A percentile compares a stretch with the other conserved stretches of the same genome.
Evolutionary conservation across 2,113 vertebrate species (phyloP).

Genomic region (Oncorhynchus mykiss): DNA sequence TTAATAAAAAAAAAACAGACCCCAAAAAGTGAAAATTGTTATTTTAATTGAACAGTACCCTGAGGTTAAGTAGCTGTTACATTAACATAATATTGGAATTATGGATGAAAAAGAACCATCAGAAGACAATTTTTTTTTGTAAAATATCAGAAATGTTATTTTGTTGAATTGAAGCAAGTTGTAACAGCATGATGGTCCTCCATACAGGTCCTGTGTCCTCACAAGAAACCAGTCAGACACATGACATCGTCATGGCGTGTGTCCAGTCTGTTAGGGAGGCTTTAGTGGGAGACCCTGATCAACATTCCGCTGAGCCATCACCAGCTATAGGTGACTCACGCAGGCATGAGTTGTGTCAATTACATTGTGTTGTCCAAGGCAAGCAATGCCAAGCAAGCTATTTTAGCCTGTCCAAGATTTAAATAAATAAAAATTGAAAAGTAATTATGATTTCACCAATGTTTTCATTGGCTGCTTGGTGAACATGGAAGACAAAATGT

Average conservation of each 20-base stretch:
- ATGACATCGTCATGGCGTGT: conserved; percentile 24
- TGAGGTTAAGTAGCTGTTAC: conserved; percentile 62
- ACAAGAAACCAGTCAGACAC: conserved; percentile 54
- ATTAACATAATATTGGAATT: conserved; percentile 46
- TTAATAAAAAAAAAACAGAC: conserved; percentile 37
- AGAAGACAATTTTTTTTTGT: conserved; percentile 34
- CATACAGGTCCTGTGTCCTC: conserved; percentile 46
- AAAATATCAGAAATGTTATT: conserved; percentile 18
- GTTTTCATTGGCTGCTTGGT: conserved; percentile 5
- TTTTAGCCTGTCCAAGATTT: conserved; percentile 1
- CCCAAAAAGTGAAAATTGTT: conserved; percentile 47
- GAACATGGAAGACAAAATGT: conserved; percentile 12
- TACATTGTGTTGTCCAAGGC: conserved; percentile 22
- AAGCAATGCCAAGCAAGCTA: conserved; percentile 22
- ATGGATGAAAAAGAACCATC: conserved; percentile 33
- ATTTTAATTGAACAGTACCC: conserved; percentile 60
- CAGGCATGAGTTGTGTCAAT: conserved; percentile 7
- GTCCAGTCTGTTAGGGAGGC: conserved; percentile 51
- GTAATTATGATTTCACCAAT: neutral
- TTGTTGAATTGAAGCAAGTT: no score
- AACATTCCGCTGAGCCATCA: conserved; percentile 33
- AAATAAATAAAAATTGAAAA: neutral
- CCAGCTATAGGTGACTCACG: conserved; percentile 10
- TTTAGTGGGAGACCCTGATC: conserved; percentile 21
- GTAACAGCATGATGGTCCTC: no score